Evolutionary conservation across 2,113 vertebrate genomes (phyloP), one percentile per base, ranked within the genome.

Genomic region (Tetraodon nigroviridis): DNA sequence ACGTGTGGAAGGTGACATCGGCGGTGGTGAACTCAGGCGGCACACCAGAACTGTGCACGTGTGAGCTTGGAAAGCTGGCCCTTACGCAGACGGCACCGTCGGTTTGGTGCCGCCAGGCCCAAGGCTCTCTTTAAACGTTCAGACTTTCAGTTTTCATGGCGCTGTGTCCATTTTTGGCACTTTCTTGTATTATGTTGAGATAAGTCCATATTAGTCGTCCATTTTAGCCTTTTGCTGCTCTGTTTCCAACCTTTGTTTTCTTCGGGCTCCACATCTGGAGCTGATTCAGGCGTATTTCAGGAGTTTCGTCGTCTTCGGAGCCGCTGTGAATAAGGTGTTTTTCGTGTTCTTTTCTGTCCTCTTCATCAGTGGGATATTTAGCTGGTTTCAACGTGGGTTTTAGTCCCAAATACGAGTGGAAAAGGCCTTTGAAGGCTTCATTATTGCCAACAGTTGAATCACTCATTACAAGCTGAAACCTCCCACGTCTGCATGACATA

Each of bases 21-120:
- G 47, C 54, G 49, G 27, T 45, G 61, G 64, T 70, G 75, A 70
- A 67, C 68, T 75, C 54, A 51, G 69, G 53, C 67, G 60, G 51
- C 7, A 77, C 73, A 73, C 69, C 72, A 69, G 59, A 65, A 60
- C 48, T 75, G 76, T 76, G 80, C 78, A 84, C 80, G 81, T 51
- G 50, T 50, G 66, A 68, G 65, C 45, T 56, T 67, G 52, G 66
- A 69, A 74, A 72, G 68, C 71, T 53, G 69, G 58, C 69, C 70
- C 79, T 82, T 69, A 75, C 67, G 67, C 48, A 61, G 73, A 75
- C 55, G 49, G 6, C 40, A 27, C 68, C 58, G 67, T 76, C 46
- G 54, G 58, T 67, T 62, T 65, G 53, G 44, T 57, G 51, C 61
- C 54, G 75, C 58, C 47, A 56, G 58, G 61, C 52, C 52, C 13